phyloP scores from a whole-genome alignment of 2,888 invertebrate genomes.

The Mantis religiosa region DNA sequence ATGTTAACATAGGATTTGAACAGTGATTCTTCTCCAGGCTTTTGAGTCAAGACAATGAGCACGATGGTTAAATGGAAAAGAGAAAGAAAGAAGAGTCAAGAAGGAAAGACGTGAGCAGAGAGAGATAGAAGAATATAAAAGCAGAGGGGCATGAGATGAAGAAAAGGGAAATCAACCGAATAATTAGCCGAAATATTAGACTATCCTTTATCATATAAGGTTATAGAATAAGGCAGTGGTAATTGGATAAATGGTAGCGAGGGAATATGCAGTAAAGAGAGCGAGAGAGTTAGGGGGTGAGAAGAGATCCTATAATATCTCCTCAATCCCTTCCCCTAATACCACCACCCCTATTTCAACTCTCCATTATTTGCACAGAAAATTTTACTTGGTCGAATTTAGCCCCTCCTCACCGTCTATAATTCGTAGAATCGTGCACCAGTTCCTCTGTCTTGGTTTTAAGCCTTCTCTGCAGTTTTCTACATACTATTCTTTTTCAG shows the following conservation, averaged over 20 bases:
- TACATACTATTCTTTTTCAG: background rate
- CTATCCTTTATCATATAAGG: constrained; percentile 32
- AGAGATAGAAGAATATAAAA: constrained; percentile 9
- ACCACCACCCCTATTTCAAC: background rate
- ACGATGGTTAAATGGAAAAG: background rate
- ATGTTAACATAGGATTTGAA: constrained; percentile 14
- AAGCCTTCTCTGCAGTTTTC: background rate
- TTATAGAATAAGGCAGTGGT: constrained; percentile 31
- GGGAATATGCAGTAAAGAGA: constrained; percentile 23
- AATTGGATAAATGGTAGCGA: constrained; percentile 31
- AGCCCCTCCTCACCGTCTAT: background rate
- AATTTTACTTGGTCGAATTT: constrained; percentile 26
- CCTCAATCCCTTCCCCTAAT: background rate
- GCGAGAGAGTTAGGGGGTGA: background rate
- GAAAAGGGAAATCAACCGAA: constrained; percentile 32
- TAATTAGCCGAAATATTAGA: constrained; percentile 35
- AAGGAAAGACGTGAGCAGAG: background rate
- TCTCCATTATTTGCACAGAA: constrained; percentile 23
- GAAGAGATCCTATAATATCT: constrained; percentile 9
- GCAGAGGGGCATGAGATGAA: constrained; percentile 1
- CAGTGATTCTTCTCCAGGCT: constrained; percentile 13
- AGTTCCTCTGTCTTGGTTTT: background rate
- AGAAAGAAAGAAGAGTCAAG: background rate
- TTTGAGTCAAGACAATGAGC: constrained; percentile 8
- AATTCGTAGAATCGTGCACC: constrained; percentile 6